Conservation (phyloP, 1,140 invertebrate species). For the Bactericera cockerelli region DNA sequence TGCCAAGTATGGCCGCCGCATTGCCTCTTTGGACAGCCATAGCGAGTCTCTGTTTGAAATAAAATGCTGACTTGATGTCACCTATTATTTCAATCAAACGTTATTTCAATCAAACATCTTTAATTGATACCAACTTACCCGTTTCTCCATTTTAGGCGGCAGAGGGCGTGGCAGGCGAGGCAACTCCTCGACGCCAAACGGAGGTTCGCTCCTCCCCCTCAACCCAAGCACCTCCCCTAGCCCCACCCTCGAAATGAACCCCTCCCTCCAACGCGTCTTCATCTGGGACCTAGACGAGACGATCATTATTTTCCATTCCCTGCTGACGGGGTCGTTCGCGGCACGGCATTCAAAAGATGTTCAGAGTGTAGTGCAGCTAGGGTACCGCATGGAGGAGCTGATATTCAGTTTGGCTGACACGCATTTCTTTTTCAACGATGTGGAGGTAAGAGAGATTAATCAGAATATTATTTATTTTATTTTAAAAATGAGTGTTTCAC, state of each 20-base stretch:
- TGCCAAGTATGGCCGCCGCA: too few relatives aligned
- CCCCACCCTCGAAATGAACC: neutral
- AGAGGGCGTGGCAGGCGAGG: neutral
- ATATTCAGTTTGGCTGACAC: slow-evolving; percentile 88
- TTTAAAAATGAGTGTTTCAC: too few relatives aligned
- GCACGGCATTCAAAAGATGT: slow-evolving; percentile 74
- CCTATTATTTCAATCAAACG: too few relatives aligned
- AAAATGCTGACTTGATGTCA: too few relatives aligned
- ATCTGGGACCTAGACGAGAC: slow-evolving; percentile 98
- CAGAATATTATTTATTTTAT: too few relatives aligned
- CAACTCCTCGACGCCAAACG: neutral
- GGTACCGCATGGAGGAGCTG: slow-evolving; percentile 91
- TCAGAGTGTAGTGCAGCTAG: slow-evolving; percentile 55
- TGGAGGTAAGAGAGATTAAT: slow-evolving; percentile 57
- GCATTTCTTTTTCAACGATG: slow-evolving; percentile 94
- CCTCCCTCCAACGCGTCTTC: slow-evolving; percentile 71
- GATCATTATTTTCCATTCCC: slow-evolving; percentile 88
- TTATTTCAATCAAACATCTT: too few relatives aligned
- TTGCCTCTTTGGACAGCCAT: too few relatives aligned
- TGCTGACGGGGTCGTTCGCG: slow-evolving; percentile 81
- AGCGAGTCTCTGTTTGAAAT: too few relatives aligned
- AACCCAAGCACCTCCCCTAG: neutral
- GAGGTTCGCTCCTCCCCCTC: neutral
- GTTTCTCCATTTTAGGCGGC: too few relatives aligned
- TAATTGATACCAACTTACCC: too few relatives aligned